Conservation (phyloP, 2,888 invertebrate species). For the Dastarcus helophoroides region DNA sequence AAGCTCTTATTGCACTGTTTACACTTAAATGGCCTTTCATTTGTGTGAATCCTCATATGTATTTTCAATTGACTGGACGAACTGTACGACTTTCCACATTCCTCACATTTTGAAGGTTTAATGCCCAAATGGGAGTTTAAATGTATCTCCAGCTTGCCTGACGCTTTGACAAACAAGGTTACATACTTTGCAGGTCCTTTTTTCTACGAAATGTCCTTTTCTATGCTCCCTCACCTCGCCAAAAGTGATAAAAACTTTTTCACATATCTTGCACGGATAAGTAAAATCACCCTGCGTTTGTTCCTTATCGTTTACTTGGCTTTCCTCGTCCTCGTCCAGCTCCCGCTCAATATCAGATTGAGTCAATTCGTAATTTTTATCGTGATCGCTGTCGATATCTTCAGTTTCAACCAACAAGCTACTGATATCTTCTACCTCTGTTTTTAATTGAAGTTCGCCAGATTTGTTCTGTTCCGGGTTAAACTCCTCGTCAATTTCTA, state of each 20-base stretch:
- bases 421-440: no score
- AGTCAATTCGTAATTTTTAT: conserved; percentile 12
- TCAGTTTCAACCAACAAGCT: conserved; percentile 8
- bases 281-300: not conserved
- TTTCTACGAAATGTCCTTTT: conserved; percentile 16
- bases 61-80: conserved; percentile 23
- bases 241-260: conserved; percentile 17
- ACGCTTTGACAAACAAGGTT: conserved; percentile 22
- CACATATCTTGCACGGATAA: conserved; percentile 9
- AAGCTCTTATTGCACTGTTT: conserved; percentile 24
- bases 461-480: no score
- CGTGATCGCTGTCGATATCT: conserved; percentile 9
- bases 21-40: conserved; percentile 22
- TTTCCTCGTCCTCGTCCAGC: conserved; percentile 11
- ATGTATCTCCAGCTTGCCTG: conserved; percentile 20
- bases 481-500: no score
- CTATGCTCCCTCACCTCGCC: conserved; percentile 17
- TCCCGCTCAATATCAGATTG: conserved; percentile 14
- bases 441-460: no score
- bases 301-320: not conserved
- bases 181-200: conserved; percentile 22
- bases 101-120: conserved; percentile 24
- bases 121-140: conserved; percentile 24
- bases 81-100: conserved; percentile 23
- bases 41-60: conserved; percentile 23